Base-by-base conservation (phyloP, 2,113 vertebrate species). In the Bostrychus sinensis region DNA sequence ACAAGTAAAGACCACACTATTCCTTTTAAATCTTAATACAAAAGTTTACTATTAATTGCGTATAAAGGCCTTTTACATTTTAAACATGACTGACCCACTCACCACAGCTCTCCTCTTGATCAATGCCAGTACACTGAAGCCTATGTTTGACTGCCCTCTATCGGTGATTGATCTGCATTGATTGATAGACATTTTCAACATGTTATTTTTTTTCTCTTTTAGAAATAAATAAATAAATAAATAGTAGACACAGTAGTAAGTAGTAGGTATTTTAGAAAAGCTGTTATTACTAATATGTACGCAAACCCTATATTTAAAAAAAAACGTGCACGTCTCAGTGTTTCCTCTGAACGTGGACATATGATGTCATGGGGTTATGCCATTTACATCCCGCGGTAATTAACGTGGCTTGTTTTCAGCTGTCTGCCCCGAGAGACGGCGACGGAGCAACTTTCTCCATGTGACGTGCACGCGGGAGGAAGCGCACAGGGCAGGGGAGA, bases 401-500 rank as follows among this genome's bases (percentile, higher is more conserved):
- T 86, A 69, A 42, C 38, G 76, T 17, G 19, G 53, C 41, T 80
- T 84, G 78, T 84, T 87, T 86, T 73, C 73, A 66, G 55, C 56
- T 51, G 36, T 56, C 12, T 66, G 63, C 80, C 81, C 64, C 81
- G 59, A 39, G 87, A 83, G 85, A 74, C 39, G 78, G 76, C 75
- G 56, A 75, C 77, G 25, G 83, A 83, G 81, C 80, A 91, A 90
- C 89, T 90, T 91, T 84, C 70, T 86, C 68, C 77, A 37, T 36
- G 78, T 87, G 89, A 89, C 90, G 85, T 64, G 66, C 54, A 62
- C 16, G 66, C 25, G 26, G 38, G 39, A 67, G 78, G 82, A 76
- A 76, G 61, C 54, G 30, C n/a, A n/a, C n/a, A n/a, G n/a, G n/a
- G 30, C 32, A n/a, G 66, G 30, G 64, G 55, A 65, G 63, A 56